Evolutionary conservation across 2,113 vertebrate species (phyloP).

Genomic region (Sclerurus mexicanus): DNA sequence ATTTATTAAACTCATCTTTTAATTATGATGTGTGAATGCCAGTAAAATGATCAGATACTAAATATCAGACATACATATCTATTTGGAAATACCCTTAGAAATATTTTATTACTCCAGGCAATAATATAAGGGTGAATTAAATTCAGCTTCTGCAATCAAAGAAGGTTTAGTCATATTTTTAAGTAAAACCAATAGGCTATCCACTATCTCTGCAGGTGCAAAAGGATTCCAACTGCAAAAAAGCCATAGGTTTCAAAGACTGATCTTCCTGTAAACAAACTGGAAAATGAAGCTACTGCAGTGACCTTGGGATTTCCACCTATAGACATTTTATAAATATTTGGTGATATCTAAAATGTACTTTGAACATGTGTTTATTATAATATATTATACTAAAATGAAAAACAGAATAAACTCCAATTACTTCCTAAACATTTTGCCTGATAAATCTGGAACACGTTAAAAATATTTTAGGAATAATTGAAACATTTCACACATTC

Average conservation of each 20-base stretch:
- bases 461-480: conserved; percentile 75
- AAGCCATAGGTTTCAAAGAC: background rate
- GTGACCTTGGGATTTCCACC: conserved; percentile 53
- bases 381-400: conserved; percentile 51
- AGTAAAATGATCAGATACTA: background rate
- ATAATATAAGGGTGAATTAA: background rate
- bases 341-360: conserved; percentile 61
- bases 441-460: conserved; percentile 66
- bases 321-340: conserved; percentile 63
- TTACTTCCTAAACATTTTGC: conserved; percentile 66
- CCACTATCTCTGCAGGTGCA: background rate
- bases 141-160: background rate
- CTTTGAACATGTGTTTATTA: conserved; percentile 65
- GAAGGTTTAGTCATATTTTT: background rate
- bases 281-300: conserved; percentile 47
- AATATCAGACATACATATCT: background rate
- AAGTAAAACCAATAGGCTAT: background rate
- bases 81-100: background rate
- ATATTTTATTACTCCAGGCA: background rate
- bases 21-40: background rate
- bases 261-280: conserved; percentile 19
- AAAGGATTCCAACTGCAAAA: background rate
- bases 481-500: conserved; percentile 78
- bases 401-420: conserved; percentile 63
- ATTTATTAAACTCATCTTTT: background rate